phyloP scores from a whole-genome alignment of 2,113 vertebrate species.

The Stictonetta naevosa region DNA sequence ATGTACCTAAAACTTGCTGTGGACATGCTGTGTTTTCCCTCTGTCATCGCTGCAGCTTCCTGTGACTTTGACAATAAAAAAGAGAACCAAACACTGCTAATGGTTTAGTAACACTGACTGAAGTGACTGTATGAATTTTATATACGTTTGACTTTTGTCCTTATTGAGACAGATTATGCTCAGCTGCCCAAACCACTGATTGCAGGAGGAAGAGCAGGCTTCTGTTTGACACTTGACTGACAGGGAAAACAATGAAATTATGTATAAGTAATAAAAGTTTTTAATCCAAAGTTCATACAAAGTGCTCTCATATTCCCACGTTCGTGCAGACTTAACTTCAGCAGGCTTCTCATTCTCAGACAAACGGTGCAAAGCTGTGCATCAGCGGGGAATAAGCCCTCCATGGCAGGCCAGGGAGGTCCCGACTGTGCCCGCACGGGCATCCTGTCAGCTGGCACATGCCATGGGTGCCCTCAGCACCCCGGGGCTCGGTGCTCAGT shows the following conservation, averaged over 20 bases:
- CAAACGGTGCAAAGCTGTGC: neutral
- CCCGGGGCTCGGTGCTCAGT: neutral
- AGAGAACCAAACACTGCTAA: neutral
- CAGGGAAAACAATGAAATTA: neutral
- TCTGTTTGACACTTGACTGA: neutral
- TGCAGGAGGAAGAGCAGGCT: neutral
- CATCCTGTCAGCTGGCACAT: fast-evolving
- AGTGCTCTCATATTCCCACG: neutral
- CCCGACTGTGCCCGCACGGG: neutral
- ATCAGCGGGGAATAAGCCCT: neutral
- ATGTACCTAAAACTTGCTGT: neutral
- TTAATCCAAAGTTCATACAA: neutral
- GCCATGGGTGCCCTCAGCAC: neutral
- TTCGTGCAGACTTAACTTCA: conserved; percentile 1
- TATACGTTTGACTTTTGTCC: conserved; percentile 9
- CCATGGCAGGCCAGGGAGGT: neutral
- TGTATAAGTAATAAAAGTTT: neutral
- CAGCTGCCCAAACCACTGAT: neutral
- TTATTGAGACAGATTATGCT: neutral
- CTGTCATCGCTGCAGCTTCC: conserved; percentile 1
- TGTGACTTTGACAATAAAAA: neutral
- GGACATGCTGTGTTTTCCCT: neutral
- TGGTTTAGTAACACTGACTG: neutral
- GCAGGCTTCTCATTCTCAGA: neutral
- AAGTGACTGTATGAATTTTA: neutral